phyloP scores from a whole-genome alignment of 2,113 vertebrate species.

The Pangasianodon gigas region DNA sequence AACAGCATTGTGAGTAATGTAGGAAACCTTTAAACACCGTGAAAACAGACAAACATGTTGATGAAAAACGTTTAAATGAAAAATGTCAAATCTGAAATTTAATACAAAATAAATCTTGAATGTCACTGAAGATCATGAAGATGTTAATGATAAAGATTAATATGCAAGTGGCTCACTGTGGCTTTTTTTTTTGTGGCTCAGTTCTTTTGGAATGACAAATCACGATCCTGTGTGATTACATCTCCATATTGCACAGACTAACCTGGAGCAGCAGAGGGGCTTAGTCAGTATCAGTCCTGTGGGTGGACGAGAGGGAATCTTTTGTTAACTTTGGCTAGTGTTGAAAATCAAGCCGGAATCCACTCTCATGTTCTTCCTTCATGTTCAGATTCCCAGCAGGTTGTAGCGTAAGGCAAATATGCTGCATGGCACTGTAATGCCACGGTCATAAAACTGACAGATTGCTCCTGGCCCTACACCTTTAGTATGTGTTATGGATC shows the following conservation, averaged over 20 bases:
- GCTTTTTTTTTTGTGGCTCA: not conserved
- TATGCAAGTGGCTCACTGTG: not conserved
- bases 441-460: slow-evolving; percentile 48
- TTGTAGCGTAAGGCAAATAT: slow-evolving; percentile 34
- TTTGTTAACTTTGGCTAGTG: slow-evolving; percentile 64
- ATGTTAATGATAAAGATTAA: not conserved
- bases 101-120: not conserved
- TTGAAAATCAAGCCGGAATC: slow-evolving; percentile 15
- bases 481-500: slow-evolving; percentile 46
- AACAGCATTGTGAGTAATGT: not conserved
- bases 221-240: slow-evolving; percentile 35
- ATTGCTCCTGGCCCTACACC: slow-evolving; percentile 41
- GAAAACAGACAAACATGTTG: not conserved
- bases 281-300: slow-evolving; percentile 31
- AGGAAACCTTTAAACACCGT: not conserved
- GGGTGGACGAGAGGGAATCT: slow-evolving; percentile 50
- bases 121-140: not conserved
- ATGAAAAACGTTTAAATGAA: not conserved
- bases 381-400: slow-evolving; percentile 45
- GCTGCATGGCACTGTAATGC: slow-evolving; percentile 39
- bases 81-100: not conserved
- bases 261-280: not conserved
- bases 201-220: slow-evolving; percentile 21
- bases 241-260: slow-evolving; percentile 2
- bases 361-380: slow-evolving; percentile 19